Conservation (phyloP, 2,113 vertebrate genomes). For the Cinclus mexicanus region DNA sequence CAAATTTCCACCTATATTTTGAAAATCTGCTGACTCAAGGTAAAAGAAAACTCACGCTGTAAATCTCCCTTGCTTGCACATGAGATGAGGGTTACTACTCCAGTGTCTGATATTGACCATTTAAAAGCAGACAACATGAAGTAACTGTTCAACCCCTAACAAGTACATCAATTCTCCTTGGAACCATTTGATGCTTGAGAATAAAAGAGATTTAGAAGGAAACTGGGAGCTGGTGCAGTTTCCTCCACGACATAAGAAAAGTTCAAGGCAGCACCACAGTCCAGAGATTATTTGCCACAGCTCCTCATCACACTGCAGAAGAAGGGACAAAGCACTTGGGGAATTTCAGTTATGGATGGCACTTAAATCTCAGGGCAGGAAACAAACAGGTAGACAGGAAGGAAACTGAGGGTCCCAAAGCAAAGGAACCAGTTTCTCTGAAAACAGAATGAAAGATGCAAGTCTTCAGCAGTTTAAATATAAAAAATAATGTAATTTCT, state of each 20-base stretch:
- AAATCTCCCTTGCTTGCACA: neutral
- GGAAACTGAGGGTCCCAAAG: neutral
- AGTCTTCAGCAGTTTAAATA: neutral
- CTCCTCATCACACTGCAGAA: neutral
- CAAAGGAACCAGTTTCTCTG: neutral
- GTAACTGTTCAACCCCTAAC: neutral
- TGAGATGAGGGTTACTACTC: neutral
- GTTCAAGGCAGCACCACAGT: neutral
- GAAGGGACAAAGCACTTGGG: neutral
- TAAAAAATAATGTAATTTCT: neutral
- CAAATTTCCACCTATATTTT: neutral
- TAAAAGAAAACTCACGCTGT: neutral
- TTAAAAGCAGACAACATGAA: neutral
- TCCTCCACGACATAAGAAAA: neutral
- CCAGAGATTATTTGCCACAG: neutral
- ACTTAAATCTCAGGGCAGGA: neutral
- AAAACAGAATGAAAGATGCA: rapidly evolving
- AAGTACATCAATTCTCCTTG: neutral
- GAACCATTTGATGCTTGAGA: neutral
- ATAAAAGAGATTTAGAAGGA: neutral
- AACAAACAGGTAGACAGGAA: neutral
- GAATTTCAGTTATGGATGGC: neutral
- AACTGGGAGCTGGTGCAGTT: neutral
- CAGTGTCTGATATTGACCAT: neutral
- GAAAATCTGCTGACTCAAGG: neutral